A percentile compares a stretch with the other conserved stretches of the same genome.
Evolutionary conservation across 2,113 vertebrate species (phyloP).

Genomic region (Hymenochirus boettgeri): DNA sequence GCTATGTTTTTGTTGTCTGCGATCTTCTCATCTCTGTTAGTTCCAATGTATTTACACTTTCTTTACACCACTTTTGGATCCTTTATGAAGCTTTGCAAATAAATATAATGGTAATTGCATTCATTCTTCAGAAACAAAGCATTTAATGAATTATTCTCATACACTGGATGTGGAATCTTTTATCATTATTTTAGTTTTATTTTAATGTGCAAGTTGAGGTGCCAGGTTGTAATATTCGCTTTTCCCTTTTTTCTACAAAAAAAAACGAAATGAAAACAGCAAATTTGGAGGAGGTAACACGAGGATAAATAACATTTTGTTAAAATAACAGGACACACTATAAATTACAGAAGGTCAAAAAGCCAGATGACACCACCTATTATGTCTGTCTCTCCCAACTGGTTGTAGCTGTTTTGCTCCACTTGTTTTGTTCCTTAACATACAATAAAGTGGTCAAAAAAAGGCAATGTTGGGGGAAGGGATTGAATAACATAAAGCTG

Average conservation of each 20-base stretch:
- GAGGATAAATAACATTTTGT: not conserved
- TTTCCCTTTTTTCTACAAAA: not conserved
- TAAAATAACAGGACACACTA: not conserved
- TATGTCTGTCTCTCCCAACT: constrained; percentile 4
- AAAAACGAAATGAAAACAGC: not conserved
- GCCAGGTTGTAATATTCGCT: not conserved
- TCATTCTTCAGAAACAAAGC: not conserved
- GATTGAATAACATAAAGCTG: not conserved
- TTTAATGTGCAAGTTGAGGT: not conserved
- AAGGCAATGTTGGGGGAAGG: not conserved
- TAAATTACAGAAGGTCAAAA: constrained; percentile 11
- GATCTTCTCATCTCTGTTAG: not conserved
- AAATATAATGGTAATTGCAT: not conserved
- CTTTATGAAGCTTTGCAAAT: not conserved
- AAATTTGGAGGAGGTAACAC: not conserved
- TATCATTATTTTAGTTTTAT: not conserved
- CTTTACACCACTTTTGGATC: not conserved
- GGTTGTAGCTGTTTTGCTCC: constrained; percentile 1
- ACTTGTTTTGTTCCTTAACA: constrained; percentile 10
- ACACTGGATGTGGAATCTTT: not conserved
- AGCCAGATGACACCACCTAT: not conserved
- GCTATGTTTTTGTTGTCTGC: too few species aligned
- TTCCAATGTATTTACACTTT: not conserved
- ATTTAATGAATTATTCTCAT: constrained; percentile 1
- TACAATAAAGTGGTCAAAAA: constrained; percentile 2